These are phyloP conservation scores for Mohoua ochrocephala DNA, from an alignment of 2,113 vertebrate species.

Conservation along the genomic window DNA sequence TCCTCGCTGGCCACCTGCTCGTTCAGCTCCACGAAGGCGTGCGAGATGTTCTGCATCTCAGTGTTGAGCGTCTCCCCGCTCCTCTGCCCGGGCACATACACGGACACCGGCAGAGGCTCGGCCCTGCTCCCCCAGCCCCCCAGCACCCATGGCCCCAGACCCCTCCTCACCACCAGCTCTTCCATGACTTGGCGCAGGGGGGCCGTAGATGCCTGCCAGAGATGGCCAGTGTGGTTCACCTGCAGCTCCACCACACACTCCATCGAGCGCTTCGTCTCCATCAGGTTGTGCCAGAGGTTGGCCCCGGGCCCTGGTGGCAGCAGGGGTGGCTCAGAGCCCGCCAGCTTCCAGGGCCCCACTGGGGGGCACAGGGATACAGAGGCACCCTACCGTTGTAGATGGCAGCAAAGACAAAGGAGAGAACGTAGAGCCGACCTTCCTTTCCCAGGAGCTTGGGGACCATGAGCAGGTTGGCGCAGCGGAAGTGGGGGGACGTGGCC, in stretches of 20 bases:
- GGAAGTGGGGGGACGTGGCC: slow-evolving; percentile 74
- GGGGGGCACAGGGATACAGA: rapidly evolving
- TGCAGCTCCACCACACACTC: slow-evolving; percentile 85
- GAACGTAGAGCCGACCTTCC: slow-evolving; percentile 75
- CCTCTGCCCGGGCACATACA: slow-evolving; percentile 14
- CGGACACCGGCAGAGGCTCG: not conserved
- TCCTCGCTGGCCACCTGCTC: slow-evolving; percentile 71
- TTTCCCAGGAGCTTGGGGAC: slow-evolving; percentile 84
- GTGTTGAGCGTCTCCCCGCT: slow-evolving; percentile 44
- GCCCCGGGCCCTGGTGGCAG: slow-evolving; percentile 71
- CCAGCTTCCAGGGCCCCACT: not conserved
- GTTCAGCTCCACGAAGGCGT: slow-evolving; percentile 71
- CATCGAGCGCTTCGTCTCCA: slow-evolving; percentile 74
- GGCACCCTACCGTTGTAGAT: slow-evolving; percentile 74
- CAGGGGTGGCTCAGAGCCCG: not conserved
- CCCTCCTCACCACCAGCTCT: slow-evolving; percentile 73
- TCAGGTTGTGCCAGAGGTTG: slow-evolving; percentile 80
- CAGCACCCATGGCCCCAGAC: no score
- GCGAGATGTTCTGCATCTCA: slow-evolving; percentile 55
- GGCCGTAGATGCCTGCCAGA: slow-evolving; percentile 70
- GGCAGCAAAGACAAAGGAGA: slow-evolving; percentile 72
- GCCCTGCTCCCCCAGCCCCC: not conserved
- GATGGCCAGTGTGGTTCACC: slow-evolving; percentile 70
- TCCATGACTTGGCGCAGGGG: slow-evolving; percentile 71
- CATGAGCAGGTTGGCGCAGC: slow-evolving; percentile 80